Evolutionary conservation across 35 echinoderm and acorn worm genomes (phyloP), one percentile per base, ranked within the genome.

Genomic region (Holothuria glaberrima): DNA sequence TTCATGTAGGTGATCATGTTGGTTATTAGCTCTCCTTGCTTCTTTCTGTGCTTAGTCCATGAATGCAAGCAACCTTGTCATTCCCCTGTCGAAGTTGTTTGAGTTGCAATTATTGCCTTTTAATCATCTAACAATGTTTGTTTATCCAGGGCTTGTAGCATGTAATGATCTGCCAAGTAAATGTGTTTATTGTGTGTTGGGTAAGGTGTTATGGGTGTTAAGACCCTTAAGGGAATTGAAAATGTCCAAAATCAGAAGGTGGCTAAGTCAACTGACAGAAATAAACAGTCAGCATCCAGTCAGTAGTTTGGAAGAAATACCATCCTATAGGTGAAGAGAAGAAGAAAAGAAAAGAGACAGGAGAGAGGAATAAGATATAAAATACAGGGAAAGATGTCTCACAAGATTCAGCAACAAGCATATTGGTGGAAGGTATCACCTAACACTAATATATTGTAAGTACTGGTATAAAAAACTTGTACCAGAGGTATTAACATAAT

Each of bases 111-210:
- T 72, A 72, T 72, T 72, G 29, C 29, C 28, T 41, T 70, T 28
- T 72, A 72, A 72, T 72, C 69, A 21, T 17, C 69, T 72, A 28
- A 32, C 35, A 31, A 72, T 72, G 69, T 72, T 72, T 72, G 27
- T 32, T 72, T 33, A 12, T 29, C 14, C 25, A 72, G 6, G 19
- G 69, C 69, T 70, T 31, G 69, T 72, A 14, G 29, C 24, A 24
- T 28, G 69, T 72, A 72, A 72, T 72, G n/a, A 72, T 72, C 69
- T 72, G 69, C 35, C 29, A 19, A 19, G 69, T 72, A 72, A 72
- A 72, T 72, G 69, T 72, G 17, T 28, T 31, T 25, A 28, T 31
- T 19, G 24, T 13, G 24, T 72, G 69, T 28, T 72, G 69, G 31
- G 29, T 31, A 6, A 31, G 30, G 19, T 25, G 30, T 32, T 19